These are phyloP conservation scores for Allophyes oxyacanthae DNA, from an alignment of 2,888 invertebrate genomes.

Conservation along the genomic window DNA sequence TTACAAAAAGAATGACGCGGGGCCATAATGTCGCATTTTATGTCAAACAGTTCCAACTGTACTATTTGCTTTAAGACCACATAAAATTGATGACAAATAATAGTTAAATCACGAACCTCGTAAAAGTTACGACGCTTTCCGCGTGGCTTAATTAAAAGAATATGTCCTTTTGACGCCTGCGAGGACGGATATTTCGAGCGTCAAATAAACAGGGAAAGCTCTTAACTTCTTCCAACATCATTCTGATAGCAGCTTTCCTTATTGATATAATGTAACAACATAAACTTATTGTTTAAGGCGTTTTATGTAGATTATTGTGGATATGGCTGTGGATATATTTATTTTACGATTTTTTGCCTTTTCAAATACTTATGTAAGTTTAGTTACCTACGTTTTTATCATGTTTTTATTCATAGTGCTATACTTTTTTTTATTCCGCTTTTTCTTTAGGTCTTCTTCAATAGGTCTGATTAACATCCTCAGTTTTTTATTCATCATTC, in stretches of 20 bases:
- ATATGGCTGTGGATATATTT: too few species aligned
- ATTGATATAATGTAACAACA: constrained; percentile 9
- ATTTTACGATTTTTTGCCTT: too few species aligned
- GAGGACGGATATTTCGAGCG: constrained; percentile 49
- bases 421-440: too few species aligned
- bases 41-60: constrained; percentile 66
- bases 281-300: constrained; percentile 2
- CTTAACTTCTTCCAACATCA: constrained; percentile 38
- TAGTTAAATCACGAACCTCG: constrained; percentile 87
- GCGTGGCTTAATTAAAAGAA: constrained; percentile 88
- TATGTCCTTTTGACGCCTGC: constrained; percentile 80
- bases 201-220: constrained; percentile 49
- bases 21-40: constrained; percentile 64
- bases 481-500: too few species aligned
- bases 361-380: too few species aligned
- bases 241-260: constrained; percentile 30
- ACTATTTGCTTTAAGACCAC: constrained; percentile 83
- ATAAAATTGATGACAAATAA: constrained; percentile 89
- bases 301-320: not conserved
- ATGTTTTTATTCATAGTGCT: too few species aligned
- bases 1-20: constrained; percentile 43
- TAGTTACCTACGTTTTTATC: too few species aligned
- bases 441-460: too few species aligned
- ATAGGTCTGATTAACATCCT: too few species aligned
- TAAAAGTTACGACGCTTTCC: constrained; percentile 87